Evolutionary conservation across 2,797 vertebrate species (phyloP), one percentile per base, ranked within the genome.

Genomic region (Tapirus indicus): DNA sequence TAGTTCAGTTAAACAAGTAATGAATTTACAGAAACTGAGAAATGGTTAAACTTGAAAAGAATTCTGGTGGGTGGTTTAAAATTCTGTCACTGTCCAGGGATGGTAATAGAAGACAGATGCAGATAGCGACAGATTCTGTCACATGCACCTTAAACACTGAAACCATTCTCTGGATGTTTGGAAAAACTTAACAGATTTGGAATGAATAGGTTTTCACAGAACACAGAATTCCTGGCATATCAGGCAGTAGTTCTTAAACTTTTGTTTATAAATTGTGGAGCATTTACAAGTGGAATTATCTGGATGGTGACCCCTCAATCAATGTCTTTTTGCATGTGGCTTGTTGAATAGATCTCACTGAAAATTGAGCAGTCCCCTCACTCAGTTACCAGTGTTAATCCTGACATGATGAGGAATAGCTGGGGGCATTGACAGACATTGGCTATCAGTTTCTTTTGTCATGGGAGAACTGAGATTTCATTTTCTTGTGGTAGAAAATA

Each of bases 401-500:
- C 83, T 71, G 82, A 71, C n/a, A 38, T 10, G 38, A 44, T 18
- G 49, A 54, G 52, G 52, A 49, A 25, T 0, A 32, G 29, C 4
- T 62, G 56, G 32, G 80, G 74, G 25, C 56, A 66, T 1, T 78
- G 75, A 35, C 25, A 72, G 80, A 85, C 72, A 56, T 0, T 91
- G 68, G 58, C 17, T 8, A 0, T 44, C 56, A 13, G 74, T 74
- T 94, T 92, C 68, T 17, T 60, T n/a, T 95, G 91, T 97, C 94
- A 79, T 18, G 11, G 27, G 25, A 91, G 72, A 86, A 97, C 49
- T 96, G 20, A 88, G 72, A 87, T 95, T 79, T 91, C 14, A 27
- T 60, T 97, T 91, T 95, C 94, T 89, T 58, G 23, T 85, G 97
- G 96, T 95, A 98, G 79, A 94, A 98, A 98, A 97, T 97, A 98